These are phyloP conservation scores for Neofelis nebulosa DNA, from an alignment of 2,113 vertebrate genomes.

Conservation along the genomic window DNA sequence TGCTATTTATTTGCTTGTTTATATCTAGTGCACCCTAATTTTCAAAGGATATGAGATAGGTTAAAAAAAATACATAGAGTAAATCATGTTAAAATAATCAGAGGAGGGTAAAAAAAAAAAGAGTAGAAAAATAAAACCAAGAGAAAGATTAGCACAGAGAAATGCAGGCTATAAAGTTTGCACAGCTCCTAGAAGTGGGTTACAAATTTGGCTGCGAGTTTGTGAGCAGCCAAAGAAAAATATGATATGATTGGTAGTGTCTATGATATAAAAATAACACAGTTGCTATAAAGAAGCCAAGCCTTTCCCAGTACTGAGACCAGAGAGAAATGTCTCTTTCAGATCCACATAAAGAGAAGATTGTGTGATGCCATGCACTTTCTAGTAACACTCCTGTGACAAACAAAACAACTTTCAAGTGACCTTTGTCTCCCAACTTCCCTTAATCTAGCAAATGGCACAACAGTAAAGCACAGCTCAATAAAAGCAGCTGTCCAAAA, in stretches of 20 bases:
- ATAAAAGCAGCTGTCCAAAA: not conserved
- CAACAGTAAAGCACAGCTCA: not conserved
- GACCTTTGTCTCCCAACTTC: not conserved
- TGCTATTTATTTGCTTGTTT: not conserved
- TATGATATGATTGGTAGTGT: not conserved
- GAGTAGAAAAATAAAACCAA: constrained; percentile 1
- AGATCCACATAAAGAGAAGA: not conserved
- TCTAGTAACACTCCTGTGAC: not conserved
- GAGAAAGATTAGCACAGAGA: constrained; percentile 6
- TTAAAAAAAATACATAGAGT: not conserved
- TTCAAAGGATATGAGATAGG: not conserved
- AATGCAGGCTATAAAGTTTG: not conserved
- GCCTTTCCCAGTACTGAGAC: not conserved
- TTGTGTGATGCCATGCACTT: not conserved
- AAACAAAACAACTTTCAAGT: not conserved
- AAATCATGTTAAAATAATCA: constrained; percentile 32
- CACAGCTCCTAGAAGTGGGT: not conserved
- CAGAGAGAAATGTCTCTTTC: not conserved
- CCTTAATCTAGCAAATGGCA: not conserved
- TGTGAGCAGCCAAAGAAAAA: not conserved
- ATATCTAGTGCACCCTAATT: not conserved
- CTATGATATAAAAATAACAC: constrained; percentile 33
- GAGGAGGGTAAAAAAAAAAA: not conserved
- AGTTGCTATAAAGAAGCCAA: not conserved
- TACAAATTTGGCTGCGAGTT: constrained; percentile 19